These are phyloP conservation scores for Folsomia manolachei DNA, from an alignment of 2,888 invertebrate species.

Conservation along the genomic window DNA sequence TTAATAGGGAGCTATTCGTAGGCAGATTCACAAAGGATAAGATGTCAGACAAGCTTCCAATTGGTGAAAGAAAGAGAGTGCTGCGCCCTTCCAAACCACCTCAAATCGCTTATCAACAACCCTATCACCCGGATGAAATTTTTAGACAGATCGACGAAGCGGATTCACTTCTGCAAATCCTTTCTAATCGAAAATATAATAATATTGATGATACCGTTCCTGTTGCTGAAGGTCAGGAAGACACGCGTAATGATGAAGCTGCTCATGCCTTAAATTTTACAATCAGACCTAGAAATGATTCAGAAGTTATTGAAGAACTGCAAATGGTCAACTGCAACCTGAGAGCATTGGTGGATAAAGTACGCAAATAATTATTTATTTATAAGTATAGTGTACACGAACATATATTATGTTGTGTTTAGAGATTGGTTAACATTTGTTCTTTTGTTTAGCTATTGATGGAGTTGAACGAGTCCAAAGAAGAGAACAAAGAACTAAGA, in stretches of 20 bases:
- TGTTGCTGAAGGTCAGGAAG: background rate
- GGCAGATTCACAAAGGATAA: no score
- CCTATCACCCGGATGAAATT: slow-evolving; percentile 19
- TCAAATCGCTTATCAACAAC: slow-evolving; percentile 12
- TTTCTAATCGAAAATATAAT: slow-evolving; percentile 32
- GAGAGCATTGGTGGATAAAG: slow-evolving; percentile 41
- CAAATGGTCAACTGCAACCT: slow-evolving; percentile 47
- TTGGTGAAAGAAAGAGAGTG: background rate
- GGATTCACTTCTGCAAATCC: slow-evolving; percentile 43
- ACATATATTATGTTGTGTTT: slow-evolving; percentile 3
- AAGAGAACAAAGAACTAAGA: slow-evolving; percentile 36
- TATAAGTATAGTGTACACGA: no score
- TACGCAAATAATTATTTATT: slow-evolving; percentile 10
- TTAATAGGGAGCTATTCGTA: background rate
- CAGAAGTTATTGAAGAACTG: slow-evolving; percentile 49
- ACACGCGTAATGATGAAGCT: slow-evolving; percentile 20
- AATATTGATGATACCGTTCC: no score
- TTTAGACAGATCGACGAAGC: slow-evolving; percentile 43
- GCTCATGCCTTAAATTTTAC: slow-evolving; percentile 26
- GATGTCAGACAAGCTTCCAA: background rate
- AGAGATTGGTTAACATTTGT: background rate
- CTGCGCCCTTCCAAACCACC: background rate
- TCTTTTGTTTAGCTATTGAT: slow-evolving; percentile 27
- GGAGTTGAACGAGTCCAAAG: slow-evolving; percentile 37
- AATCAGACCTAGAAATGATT: slow-evolving; percentile 44